Percentiles rank a stretch among this genome's conserved stretches.
These are phyloP conservation scores for Cyaniris semiargus DNA, from an alignment of 2,888 invertebrate species.

Conservation along the genomic window DNA sequence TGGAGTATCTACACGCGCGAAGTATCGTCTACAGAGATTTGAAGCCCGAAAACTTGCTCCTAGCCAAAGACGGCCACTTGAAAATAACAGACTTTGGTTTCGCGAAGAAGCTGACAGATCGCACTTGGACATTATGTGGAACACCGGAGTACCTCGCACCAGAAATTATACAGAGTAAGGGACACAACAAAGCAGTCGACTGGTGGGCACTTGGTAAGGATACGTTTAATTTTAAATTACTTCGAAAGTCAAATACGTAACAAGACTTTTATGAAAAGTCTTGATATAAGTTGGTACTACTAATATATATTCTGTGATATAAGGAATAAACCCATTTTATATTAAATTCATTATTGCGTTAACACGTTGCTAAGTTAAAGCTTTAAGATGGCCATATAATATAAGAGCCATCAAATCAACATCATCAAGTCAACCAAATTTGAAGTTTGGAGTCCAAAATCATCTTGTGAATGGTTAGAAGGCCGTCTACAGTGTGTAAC, in stretches of 20 bases:
- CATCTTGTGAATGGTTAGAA: too few species aligned
- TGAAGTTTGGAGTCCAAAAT: too few species aligned
- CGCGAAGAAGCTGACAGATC: constrained; percentile 95
- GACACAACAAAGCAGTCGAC: constrained; percentile 98
- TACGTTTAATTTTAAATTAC: not conserved
- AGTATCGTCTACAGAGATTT: constrained; percentile 93
- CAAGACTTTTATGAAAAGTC: not conserved
- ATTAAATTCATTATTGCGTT: not conserved
- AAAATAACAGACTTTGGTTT: constrained; percentile 99
- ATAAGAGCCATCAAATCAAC: not conserved
- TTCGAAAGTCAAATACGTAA: not conserved
- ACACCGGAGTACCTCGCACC: constrained; percentile 98
- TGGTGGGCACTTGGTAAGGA: constrained; percentile 97
- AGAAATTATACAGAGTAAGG: constrained; percentile 98
- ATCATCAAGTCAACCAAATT: too few species aligned
- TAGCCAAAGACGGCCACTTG: constrained; percentile 95
- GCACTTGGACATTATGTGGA: constrained; percentile 98
- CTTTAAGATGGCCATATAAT: not conserved
- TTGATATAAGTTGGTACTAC: too few species aligned
- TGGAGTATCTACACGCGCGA: constrained; percentile 95
- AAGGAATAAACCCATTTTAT: too few species aligned
- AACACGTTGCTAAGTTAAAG: not conserved
- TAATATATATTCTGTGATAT: too few species aligned
- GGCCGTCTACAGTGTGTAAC: too few species aligned
- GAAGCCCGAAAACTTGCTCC: constrained; percentile 96